phyloP scores from a whole-genome alignment of 2,113 vertebrate genomes.

The Vidua chalybeata region DNA sequence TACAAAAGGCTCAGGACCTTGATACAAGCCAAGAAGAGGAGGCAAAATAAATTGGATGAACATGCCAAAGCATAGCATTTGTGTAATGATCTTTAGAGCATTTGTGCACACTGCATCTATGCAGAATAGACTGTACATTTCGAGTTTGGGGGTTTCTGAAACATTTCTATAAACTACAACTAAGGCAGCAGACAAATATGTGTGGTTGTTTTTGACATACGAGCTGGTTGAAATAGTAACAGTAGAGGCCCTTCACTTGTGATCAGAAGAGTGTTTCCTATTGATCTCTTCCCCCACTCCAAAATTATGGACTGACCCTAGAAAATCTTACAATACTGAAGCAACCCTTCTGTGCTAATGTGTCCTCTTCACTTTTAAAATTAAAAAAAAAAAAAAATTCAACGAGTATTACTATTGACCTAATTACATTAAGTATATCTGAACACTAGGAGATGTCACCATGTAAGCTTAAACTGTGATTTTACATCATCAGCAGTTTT shows the following conservation, averaged over 20 bases:
- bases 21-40: background rate
- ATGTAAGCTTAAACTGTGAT: background rate
- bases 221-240: background rate
- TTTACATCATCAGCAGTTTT: background rate
- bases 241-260: background rate
- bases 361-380: background rate
- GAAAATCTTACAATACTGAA: background rate
- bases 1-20: background rate
- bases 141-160: background rate
- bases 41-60: background rate
- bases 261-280: background rate
- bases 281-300: background rate
- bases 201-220: background rate
- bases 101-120: background rate
- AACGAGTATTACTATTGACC: background rate
- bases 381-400: background rate
- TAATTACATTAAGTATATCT: background rate
- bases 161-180: background rate
- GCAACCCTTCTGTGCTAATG: background rate
- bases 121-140: background rate
- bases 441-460: background rate
- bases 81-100: background rate
- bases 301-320: background rate
- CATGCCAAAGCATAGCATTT: background rate
- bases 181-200: background rate